Base-by-base conservation (phyloP, 2,113 vertebrate species). In the Mirza zaza region DNA sequence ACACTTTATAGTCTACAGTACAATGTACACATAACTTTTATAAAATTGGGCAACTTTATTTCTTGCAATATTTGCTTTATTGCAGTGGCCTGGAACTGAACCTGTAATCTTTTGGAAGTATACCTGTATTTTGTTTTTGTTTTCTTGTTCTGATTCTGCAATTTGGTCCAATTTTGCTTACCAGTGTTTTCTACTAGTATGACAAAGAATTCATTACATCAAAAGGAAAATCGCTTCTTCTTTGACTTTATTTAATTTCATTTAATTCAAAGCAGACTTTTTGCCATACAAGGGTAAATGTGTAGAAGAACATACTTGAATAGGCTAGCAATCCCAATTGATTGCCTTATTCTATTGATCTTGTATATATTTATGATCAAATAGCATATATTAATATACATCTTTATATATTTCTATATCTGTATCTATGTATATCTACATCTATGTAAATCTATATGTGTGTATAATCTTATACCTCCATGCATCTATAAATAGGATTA, bases 211-310 rank as follows among this genome's bases (percentile, higher is more conserved):
- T 80, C 52, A 80, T 45, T 93, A 42, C 3, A 87, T 48, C 8
- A n/a, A 70, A 87, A 7, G n/a, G 29, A 76, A 86, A 67, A 82
- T 79, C 48, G 59, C 65, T 84, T 90, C 18, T 86, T 8, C 48
- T 79, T 34, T 63, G 34, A 63, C n/a, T 77, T 68, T 32, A 76
- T 76, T 93, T 92, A 96, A 42, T 90, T 96, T 80, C 32, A 87
- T 87, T 36, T 76, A 61, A 90, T 48, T 76, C 27, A 80, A 90
- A 96, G 50, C 5, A 82, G 34, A 63, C 5, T 83, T 93, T 93
- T 88, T 45, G n/a, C 61, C 55, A 17, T 36, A 34, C 50, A 77
- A 86, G 5, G 36, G 14, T 39, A 65, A 91, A 36, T 48, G 34
- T 13, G 32, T 18, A 79, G 32, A 89, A 50, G 45, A 36, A 65